Base-by-base conservation (phyloP, 1,140 invertebrate species). In the Drosophila eugracilis region DNA sequence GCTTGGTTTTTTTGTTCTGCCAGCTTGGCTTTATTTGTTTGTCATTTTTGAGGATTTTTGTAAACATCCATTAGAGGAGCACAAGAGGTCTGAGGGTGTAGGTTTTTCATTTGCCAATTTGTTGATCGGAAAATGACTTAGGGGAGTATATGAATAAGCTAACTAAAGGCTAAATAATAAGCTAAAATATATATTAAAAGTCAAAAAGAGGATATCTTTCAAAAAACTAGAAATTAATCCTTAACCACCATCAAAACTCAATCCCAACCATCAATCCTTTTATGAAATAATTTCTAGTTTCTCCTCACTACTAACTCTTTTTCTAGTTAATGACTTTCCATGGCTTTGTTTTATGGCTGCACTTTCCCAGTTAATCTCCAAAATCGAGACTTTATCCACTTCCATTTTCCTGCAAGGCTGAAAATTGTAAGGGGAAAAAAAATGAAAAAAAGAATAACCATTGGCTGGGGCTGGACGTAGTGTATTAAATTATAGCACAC, bases 401-500 rank as follows among this genome's bases (percentile, higher is more conserved):
- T 4, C 10, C 30, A 34, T 21, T 26, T 15, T 39, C 50, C 36
- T n/a, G 5, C 7, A 14, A 32, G 53, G 26, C 44, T 71, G 37
- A 34, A 30, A 41, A 41, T 47, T 36, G 52, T 48, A 41, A 59
- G 47, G 62, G 41, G n/a, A n/a, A n/a, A n/a, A n/a, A n/a, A n/a
- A n/a, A n/a, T n/a, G n/a, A n/a, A n/a, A n/a, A n/a, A n/a, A 60
- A 41, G 26, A 80, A 74, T 81, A 77, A 74, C 47, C 63, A 67
- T 76, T 76, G 42, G 60, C 45, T 34, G 65, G 65, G 75, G 52
- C 50, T 77, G 58, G 66, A 73, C 42, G 69, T 59, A 75, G 81
- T 85, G 81, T 88, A 85, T 85, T 85, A 85, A 86, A 86, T 85
- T 86, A 81, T 85, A 85, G 81, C 83, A 74, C 81, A 85, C 78